Base-by-base conservation (phyloP, 2,888 invertebrate species). In the Criorhina ranunculi region DNA sequence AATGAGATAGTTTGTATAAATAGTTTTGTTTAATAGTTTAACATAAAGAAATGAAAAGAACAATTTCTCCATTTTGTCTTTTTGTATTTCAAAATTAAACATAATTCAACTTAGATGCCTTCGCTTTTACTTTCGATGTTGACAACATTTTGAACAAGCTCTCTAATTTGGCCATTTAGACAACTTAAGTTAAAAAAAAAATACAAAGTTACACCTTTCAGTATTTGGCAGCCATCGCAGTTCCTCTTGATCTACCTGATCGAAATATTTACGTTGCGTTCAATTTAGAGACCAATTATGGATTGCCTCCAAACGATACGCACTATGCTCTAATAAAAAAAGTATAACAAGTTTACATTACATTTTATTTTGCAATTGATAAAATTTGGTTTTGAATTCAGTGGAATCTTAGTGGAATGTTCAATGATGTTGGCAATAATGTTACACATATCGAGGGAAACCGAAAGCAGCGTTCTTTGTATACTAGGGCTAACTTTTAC, bases 251-350 rank as follows among this genome's bases (percentile, higher is more conserved):
- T 88, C 92, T 95, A 2, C 94, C 94, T 0, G 94, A 95, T 86
- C 94, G 94, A 87, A 94, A 95, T 89, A 94, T 95, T 5, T 95
- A 95, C 88, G 92, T 96, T 66, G 95, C 96, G 0, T 95, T 95
- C 89, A 95, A 95, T 91, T 95, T 96, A 89, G 96, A 96, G 88
- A 93, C 95, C 0, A 94, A 94, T 89, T 96, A 95, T 91, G 91
- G 90, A 49, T 90, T 94, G 4, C 94, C 95, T 0, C 93, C 93
- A 24, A 93, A 93, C 0, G 92, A 94, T 79, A 92, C 94, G 0
- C 93, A 94, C 60, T 93, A 94, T 89, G 87, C 93, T 17, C 93
- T 93, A 88, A 93, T 92, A 53, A 89, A 94, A 75, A 93, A 93
- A 62, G 94, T 94, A 19, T 40, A 19, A 12, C 40, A 37, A 5